Base-by-base conservation (phyloP, 2,113 vertebrate species). In the Anguilla japonica region DNA sequence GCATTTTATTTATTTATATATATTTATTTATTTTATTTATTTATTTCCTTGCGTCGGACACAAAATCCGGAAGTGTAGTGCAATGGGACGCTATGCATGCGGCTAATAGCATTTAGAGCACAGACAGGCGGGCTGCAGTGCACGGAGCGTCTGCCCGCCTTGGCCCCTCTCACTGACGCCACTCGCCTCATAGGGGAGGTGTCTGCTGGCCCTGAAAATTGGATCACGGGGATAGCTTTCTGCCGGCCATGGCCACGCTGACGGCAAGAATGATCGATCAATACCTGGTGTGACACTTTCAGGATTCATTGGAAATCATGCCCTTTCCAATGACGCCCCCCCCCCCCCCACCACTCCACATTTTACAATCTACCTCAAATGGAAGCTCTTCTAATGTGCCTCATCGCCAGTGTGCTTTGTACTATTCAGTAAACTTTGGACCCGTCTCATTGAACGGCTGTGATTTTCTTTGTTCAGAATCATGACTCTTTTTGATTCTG, bases 181-280 rank as follows among this genome's bases (percentile, higher is more conserved):
- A 89, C 94, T 94, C 93, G 93, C 94, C 94, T 91, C 92, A 93
- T 89, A 95, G 87, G 91, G 89, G 95, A 96, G 95, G 96, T 96
- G 95, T 97, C 96, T 97, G 94, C 92, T 93, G 96, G 93, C 95
- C 95, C 96, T 95, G 96, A 97, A 97, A 98, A 97, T 96, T 97
- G 96, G 96, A 97, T 97, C 96, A 96, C 94, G 96, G 96, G 95
- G 96, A 97, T 93, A 95, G 95, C 94, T 95, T 96, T 93, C 93
- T 94, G 91, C 95, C 86, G 91, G 96, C 95, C 96, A 92, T 79
- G 91, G 95, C 94, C 94, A 94, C 89, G 92, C 96, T 97, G 97
- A 95, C 86, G 92, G 96, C 96, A 96, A 95, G 96, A 94, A 96
- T 96, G 89, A 96, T 96, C 94, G 95, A 98, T 98, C 97, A 96